Percentiles rank a stretch among this genome's conserved stretches.
phyloP scores from a whole-genome alignment of 1,140 invertebrate species.

The Lordiphosa stackelbergi region DNA sequence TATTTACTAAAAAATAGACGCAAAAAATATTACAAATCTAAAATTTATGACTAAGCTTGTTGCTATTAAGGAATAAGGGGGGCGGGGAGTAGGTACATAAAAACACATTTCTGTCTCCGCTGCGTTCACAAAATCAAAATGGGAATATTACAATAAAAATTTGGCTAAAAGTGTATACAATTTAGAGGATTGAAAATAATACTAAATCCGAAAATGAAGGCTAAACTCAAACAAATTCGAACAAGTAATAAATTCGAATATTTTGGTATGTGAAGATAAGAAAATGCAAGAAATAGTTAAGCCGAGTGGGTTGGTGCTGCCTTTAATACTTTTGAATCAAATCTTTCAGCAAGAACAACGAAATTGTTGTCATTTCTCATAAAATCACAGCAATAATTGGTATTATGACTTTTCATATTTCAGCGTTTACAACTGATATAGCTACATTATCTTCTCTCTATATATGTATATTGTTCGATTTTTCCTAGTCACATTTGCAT shows the following conservation, averaged over 20 bases:
- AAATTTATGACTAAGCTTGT: conserved; percentile 17
- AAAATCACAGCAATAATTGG: conserved; percentile 60
- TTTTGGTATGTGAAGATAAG: conserved; percentile 3
- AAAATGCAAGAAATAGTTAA: conserved; percentile 22
- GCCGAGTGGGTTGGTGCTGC: conserved; percentile 10
- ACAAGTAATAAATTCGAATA: conserved; percentile 56
- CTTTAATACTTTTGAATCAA: conserved; percentile 14
- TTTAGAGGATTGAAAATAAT: conserved; percentile 31
- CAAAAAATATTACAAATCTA: conserved; percentile 30
- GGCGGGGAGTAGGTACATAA: conserved; percentile 31
- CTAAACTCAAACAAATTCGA: conserved; percentile 36
- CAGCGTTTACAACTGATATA: conserved; percentile 25
- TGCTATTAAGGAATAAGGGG: conserved; percentile 30
- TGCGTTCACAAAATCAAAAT: conserved; percentile 2
- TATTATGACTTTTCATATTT: conserved; percentile 49
- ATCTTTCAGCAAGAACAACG: conserved; percentile 17
- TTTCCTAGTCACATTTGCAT: conserved; percentile 14
- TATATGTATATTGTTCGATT: conserved; percentile 28
- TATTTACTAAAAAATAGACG: conserved; percentile 36
- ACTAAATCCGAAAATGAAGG: conserved; percentile 40
- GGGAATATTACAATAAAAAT: conserved; percentile 17
- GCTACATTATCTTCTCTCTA: conserved; percentile 32
- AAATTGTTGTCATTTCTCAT: conserved; percentile 27
- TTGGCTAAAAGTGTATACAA: conserved; percentile 13
- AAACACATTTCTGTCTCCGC: conserved; percentile 24